Conservation (phyloP, 2,797 vertebrate species). For the Luscinia luscinia region DNA sequence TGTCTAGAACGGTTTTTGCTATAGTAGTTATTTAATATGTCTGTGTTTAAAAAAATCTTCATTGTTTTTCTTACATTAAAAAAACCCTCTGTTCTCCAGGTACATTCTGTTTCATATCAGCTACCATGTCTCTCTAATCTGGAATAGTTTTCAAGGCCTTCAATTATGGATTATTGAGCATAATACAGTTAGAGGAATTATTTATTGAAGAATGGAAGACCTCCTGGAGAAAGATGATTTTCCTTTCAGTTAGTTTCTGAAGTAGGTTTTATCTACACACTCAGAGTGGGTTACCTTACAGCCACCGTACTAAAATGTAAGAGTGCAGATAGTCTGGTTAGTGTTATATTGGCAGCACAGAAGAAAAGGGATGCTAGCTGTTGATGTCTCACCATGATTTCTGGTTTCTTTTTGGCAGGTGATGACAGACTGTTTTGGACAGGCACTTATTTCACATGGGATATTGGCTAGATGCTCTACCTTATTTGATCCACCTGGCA, state of each 20-base stretch:
- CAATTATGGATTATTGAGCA: neutral
- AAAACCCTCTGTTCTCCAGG: accelerated
- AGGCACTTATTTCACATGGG: neutral
- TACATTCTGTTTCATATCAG: neutral
- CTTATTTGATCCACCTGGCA: neutral
- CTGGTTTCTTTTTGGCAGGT: neutral
- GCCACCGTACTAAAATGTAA: neutral
- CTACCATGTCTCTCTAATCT: neutral
- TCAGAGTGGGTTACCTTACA: neutral
- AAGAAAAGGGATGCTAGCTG: neutral
- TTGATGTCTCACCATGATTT: neutral
- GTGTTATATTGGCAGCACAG: neutral
- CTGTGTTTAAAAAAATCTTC: neutral
- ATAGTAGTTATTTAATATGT: neutral
- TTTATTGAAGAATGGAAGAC: neutral
- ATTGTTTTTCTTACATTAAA: neutral
- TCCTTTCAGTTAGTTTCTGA: neutral
- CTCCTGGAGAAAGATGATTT: neutral
- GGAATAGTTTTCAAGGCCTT: neutral
- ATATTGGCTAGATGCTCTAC: neutral
- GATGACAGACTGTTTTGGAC: neutral
- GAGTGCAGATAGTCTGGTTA: neutral
- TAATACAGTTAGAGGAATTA: neutral
- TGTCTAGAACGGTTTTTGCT: neutral
- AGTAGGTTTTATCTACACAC: neutral